Evolutionary conservation across 2,888 invertebrate species (phyloP).

Genomic region (Dynastes maya): DNA sequence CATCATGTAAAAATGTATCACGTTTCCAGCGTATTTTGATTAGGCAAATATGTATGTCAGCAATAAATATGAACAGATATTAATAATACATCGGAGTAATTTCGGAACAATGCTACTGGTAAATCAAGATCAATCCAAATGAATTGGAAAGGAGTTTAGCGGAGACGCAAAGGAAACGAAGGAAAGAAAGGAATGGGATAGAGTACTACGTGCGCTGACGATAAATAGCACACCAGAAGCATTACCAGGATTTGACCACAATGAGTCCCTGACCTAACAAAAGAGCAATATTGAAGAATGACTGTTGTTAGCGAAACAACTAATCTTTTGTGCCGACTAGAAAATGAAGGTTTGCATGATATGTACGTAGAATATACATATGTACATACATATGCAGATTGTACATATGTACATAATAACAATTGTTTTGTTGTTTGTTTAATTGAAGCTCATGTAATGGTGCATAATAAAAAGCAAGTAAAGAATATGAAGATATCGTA

Average conservation of each 20-base stretch:
- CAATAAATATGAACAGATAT: no score
- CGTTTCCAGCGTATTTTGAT: no score
- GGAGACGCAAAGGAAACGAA: no score
- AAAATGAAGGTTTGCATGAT: neutral
- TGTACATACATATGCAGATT: neutral
- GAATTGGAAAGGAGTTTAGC: no score
- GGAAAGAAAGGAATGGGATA: no score
- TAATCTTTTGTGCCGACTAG: neutral
- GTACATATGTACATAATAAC: neutral
- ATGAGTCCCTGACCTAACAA: neutral
- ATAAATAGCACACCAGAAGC: no score
- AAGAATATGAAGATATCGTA: slow-evolving; percentile 12
- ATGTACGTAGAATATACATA: neutral
- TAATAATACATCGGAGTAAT: no score
- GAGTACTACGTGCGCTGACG: no score
- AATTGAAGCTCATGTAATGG: slow-evolving; percentile 24
- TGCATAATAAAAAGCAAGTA: neutral
- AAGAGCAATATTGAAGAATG: neutral
- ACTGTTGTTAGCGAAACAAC: neutral
- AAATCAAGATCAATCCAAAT: no score
- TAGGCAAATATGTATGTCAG: no score
- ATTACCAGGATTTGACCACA: neutral
- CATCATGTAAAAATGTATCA: no score
- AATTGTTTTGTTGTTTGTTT: neutral
- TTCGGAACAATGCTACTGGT: no score